Base-by-base conservation (phyloP, 2,888 invertebrate genomes). In the Alloscopus bannaensis region DNA sequence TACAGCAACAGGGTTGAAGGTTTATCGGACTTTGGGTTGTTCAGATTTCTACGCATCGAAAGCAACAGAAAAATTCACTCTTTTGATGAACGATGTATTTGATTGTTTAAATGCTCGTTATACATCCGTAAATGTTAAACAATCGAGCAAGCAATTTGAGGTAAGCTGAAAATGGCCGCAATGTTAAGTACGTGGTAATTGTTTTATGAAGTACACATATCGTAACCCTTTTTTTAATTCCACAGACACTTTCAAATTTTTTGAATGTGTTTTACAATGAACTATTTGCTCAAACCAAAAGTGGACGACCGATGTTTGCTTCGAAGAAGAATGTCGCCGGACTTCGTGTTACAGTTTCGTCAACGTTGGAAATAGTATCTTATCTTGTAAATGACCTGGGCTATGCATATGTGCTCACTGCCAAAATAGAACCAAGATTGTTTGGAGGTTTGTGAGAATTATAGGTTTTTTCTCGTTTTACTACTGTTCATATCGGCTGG, bases 341-440 rank as follows among this genome's bases (percentile, higher is more conserved):
- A 18, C 16, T 57, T 3, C 3, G 29, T n/a, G 57, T 57, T n/a
- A 57, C 57, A 18, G 20, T 57, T 29, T 4, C 57, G 18, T 57
- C 57, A 3, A 57, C 57, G 4, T 11, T 57, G 11, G 57, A 57
- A n/a, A 29, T 57, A 8, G n/a, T 57, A 8, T 3, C 3, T 16
- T 57, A 29, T n/a, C 18, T 57, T 6, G 31, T 31, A 16, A 4
- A 29, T 3, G 29, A 31, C 4, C 28, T 57, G 6, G 29, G 29
- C 8, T 57, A n/a, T 29, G 29, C 2, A n/a, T 57, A 57, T 18
- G 57, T 57, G 6, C 29, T 57, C n/a, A 57, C 57, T 28, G 57
- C 29, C 2, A 28, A 81, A 77, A 57, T 52, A 71, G 13, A 81
- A 65, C 24, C 81, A 81, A 52, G 81, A 81, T n/a, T 72, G 68